Conservation (phyloP, 2,797 vertebrate species). For the Denticeps clupeoides region DNA sequence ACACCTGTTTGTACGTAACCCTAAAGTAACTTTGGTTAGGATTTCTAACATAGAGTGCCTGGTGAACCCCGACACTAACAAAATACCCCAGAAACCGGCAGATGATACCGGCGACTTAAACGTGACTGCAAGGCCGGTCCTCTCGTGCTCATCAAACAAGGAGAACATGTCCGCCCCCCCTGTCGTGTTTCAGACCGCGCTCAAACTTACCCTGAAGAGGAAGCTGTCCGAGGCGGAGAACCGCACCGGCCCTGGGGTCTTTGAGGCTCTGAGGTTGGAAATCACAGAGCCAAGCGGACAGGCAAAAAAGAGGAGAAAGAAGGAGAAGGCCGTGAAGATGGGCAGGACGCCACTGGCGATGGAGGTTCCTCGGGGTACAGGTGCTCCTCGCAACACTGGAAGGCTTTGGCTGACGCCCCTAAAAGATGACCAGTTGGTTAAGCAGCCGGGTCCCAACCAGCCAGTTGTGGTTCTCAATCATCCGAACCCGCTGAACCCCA, state of each 20-base stretch:
- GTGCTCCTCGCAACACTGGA: slow-evolving; percentile 9
- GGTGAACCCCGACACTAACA: no score
- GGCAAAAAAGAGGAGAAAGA: slow-evolving; percentile 36
- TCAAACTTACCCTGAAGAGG: slow-evolving; percentile 59
- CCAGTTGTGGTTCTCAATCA: slow-evolving; percentile 94
- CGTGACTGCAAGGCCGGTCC: slow-evolving; percentile 36
- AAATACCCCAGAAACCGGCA: background rate
- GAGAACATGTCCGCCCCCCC: slow-evolving; percentile 23
- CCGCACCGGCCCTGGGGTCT: background rate
- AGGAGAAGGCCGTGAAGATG: slow-evolving; percentile 39
- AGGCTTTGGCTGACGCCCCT: slow-evolving; percentile 61
- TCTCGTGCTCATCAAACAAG: slow-evolving; percentile 32
- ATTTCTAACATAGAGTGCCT: slow-evolving; percentile 44
- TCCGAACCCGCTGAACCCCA: slow-evolving; percentile 64
- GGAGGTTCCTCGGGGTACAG: slow-evolving; percentile 11
- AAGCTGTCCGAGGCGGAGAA: slow-evolving; percentile 28
- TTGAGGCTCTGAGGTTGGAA: background rate
- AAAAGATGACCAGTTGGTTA: slow-evolving; percentile 71
- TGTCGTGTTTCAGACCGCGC: no score
- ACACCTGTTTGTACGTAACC: slow-evolving; percentile 48
- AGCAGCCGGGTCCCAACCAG: slow-evolving; percentile 76
- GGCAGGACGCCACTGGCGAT: slow-evolving; percentile 34
- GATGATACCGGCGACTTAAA: slow-evolving; percentile 11
- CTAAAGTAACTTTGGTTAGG: slow-evolving; percentile 57
- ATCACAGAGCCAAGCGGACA: background rate